Conservation (phyloP, 2,113 vertebrate genomes). For the Mustela nigripes region DNA sequence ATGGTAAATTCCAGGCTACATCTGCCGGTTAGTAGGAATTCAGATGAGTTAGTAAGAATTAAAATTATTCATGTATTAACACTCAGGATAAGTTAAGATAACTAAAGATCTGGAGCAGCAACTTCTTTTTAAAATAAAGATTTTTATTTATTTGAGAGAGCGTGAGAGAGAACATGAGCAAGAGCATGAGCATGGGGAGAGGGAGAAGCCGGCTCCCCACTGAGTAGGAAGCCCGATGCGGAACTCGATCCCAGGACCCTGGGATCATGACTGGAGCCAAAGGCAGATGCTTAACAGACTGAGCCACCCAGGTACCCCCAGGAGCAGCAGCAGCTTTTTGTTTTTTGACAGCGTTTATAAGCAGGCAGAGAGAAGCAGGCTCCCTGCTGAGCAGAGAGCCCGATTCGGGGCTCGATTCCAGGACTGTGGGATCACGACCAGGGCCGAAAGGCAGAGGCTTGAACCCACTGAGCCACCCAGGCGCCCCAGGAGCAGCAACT, state of each 20-base stretch:
- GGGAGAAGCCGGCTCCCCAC: not conserved
- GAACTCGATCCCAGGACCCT: too few species aligned
- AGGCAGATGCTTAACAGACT: too few species aligned
- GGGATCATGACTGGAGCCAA: too few species aligned
- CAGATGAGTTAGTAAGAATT: not conserved
- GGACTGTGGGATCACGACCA: too few species aligned
- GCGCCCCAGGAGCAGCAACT: not conserved
- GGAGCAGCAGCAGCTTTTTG: not conserved
- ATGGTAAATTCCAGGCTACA: not conserved
- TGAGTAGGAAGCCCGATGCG: not conserved
- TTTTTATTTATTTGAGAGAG: too few species aligned
- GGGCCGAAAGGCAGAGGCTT: too few species aligned
- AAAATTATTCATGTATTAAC: not conserved
- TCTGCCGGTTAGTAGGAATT: not conserved
- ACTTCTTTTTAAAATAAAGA: not conserved
- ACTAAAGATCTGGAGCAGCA: not conserved
- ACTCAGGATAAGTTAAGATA: not conserved
- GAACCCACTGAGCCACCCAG: too few species aligned
- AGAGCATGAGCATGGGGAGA: not conserved
- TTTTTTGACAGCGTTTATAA: too few species aligned
- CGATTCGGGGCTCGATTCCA: rapidly evolving
- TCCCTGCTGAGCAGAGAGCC: not conserved
- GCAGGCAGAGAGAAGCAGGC: not conserved
- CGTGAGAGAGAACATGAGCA: too few species aligned
- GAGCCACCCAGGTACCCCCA: too few species aligned